Evolutionary conservation across 2,113 vertebrate species (phyloP).

Genomic region (Micronycteris hirsuta): DNA sequence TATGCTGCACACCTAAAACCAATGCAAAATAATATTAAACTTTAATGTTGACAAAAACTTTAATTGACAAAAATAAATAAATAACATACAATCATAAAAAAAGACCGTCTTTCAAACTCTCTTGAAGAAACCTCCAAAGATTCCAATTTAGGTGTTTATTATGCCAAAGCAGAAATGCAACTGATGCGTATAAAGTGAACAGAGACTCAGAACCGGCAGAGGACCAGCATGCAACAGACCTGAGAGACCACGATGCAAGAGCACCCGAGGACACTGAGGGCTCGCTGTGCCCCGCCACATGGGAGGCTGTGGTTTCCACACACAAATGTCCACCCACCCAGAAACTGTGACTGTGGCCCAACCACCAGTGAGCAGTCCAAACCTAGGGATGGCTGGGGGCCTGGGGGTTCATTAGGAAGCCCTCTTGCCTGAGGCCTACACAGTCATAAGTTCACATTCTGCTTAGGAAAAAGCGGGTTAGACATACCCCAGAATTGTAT

Average conservation of each 20-base stretch:
- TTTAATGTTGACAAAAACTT: neutral
- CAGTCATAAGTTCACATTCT: constrained; percentile 73
- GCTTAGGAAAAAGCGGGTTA: constrained; percentile 68
- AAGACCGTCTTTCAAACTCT: neutral
- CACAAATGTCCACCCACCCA: constrained; percentile 64
- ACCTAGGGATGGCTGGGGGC: constrained; percentile 70
- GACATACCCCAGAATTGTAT: constrained; percentile 59
- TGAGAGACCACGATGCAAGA: neutral
- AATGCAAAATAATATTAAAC: neutral
- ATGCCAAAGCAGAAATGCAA: neutral
- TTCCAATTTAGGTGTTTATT: neutral
- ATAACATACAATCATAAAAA: neutral
- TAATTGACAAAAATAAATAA: neutral
- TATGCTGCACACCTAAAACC: neutral
- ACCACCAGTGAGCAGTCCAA: constrained; percentile 72
- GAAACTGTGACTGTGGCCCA: constrained; percentile 72
- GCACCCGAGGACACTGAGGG: constrained; percentile 55
- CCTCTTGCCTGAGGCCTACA: constrained; percentile 63
- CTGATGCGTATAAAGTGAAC: neutral
- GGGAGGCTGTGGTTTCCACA: constrained; percentile 62
- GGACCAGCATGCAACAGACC: neutral
- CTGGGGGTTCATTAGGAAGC: constrained; percentile 74
- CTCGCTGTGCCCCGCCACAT: constrained; percentile 64
- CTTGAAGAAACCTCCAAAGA: neutral
- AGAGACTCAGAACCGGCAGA: neutral